Percentiles rank a stretch among this genome's conserved stretches.
Evolutionary conservation across 2,797 vertebrate species (phyloP).

Genomic region (Macrochelys suwanniensis): DNA sequence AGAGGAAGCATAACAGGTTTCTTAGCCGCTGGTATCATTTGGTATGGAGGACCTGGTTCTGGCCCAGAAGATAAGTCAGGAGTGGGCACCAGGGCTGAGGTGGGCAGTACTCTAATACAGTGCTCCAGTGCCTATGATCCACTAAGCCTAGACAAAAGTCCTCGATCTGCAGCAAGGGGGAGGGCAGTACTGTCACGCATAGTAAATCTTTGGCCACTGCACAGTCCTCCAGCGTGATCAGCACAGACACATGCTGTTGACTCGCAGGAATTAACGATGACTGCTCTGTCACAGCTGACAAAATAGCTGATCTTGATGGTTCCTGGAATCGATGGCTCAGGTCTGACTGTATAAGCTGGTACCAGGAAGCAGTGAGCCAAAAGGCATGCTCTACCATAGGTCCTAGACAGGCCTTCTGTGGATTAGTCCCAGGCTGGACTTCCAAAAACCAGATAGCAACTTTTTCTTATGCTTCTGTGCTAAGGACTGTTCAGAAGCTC

Average conservation of each 20-base stretch:
- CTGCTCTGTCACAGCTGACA: background rate
- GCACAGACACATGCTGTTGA: background rate
- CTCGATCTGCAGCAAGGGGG: background rate
- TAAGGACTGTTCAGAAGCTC: background rate
- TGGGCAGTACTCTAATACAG: background rate
- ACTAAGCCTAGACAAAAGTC: background rate
- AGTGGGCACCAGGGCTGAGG: background rate
- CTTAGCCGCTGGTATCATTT: background rate
- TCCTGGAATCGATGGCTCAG: no score
- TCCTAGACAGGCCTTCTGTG: no score
- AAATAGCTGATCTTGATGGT: no score
- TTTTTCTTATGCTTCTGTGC: background rate
- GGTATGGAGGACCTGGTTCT: background rate
- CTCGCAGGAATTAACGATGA: background rate
- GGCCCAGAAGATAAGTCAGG: background rate
- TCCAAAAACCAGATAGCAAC: background rate
- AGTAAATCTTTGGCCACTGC: no score
- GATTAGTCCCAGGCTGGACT: no score
- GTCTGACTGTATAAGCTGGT: no score
- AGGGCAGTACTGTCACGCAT: no score
- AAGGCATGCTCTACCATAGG: no score
- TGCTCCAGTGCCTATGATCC: background rate
- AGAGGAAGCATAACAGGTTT: background rate
- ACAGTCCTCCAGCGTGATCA: background rate
- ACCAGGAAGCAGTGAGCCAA: no score